These are phyloP conservation scores for Heteropelma amictum DNA, from an alignment of 2,888 invertebrate species.

Conservation along the genomic window DNA sequence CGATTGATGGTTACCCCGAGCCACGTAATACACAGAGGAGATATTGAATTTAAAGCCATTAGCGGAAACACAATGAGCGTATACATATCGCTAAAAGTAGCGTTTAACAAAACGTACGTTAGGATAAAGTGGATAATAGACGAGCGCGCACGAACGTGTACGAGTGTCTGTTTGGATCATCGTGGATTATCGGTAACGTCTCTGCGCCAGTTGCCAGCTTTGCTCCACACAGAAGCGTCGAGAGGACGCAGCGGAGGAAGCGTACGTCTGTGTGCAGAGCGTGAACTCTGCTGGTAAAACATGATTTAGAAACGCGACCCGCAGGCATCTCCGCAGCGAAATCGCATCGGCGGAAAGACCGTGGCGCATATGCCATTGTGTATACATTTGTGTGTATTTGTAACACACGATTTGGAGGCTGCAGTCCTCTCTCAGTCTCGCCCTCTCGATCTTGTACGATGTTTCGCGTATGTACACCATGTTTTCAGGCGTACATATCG, in stretches of 20 bases:
- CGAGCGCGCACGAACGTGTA: background rate
- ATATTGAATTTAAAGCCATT: slow-evolving; percentile 60
- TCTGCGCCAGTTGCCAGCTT: slow-evolving; percentile 3
- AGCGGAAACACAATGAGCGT: slow-evolving; percentile 67
- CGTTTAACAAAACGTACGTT: slow-evolving; percentile 51
- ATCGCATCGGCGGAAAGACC: slow-evolving; percentile 34
- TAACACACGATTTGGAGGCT: slow-evolving; percentile 47
- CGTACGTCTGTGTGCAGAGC: slow-evolving; percentile 15
- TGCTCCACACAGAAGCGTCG: background rate
- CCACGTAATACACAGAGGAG: slow-evolving; percentile 1
- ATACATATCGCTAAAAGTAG: slow-evolving; percentile 31
- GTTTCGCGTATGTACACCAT: slow-evolving; percentile 12
- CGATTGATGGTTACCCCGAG: background rate
- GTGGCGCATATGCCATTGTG: too few species aligned
- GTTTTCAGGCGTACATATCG: background rate
- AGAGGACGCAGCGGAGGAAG: background rate
- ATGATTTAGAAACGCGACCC: slow-evolving; percentile 66
- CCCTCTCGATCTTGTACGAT: slow-evolving; percentile 43
- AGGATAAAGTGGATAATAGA: slow-evolving; percentile 29
- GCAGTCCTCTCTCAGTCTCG: slow-evolving; percentile 8
- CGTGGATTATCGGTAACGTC: slow-evolving; percentile 29
- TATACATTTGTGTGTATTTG: background rate
- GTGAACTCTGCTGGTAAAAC: slow-evolving; percentile 54
- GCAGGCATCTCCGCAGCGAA: slow-evolving; percentile 28
- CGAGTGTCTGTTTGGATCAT: slow-evolving; percentile 14